A percentile compares a stretch with the other conserved stretches of the same genome.
Evolutionary conservation across 2,797 vertebrate species (phyloP).

Genomic region (Alauda arvensis): DNA sequence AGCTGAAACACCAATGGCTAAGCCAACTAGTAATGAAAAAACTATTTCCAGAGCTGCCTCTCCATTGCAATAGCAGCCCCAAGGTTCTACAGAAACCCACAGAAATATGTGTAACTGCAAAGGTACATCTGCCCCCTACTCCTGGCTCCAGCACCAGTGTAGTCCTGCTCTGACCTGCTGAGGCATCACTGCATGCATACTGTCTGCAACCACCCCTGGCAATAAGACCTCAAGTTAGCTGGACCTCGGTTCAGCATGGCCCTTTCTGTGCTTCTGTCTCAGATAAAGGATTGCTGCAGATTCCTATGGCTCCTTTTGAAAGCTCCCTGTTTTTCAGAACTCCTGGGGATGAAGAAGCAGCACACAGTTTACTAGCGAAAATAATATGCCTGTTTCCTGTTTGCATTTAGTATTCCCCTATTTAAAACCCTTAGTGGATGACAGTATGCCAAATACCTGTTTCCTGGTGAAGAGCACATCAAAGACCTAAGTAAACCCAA

Average conservation of each 20-base stretch:
- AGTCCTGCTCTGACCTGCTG: neutral
- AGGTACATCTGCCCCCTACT: neutral
- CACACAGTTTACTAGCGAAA: neutral
- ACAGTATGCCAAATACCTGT: neutral
- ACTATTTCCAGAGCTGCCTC: neutral
- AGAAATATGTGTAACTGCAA: neutral
- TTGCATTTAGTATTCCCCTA: neutral
- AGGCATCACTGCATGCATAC: neutral
- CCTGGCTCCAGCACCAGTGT: neutral
- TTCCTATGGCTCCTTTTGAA: neutral
- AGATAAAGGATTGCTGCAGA: neutral
- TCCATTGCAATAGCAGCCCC: neutral
- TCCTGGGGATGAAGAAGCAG: neutral
- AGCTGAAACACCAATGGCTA: neutral
- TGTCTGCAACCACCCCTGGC: neutral
- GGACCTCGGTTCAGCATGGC: neutral
- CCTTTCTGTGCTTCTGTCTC: neutral
- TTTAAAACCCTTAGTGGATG: neutral
- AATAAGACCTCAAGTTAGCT: accelerated
- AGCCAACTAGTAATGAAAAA: neutral
- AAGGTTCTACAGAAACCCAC: neutral
- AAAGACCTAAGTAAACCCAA: neutral
- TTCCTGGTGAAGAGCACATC: neutral
- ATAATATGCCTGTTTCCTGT: neutral
- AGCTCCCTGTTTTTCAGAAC: neutral